These are phyloP conservation scores for Sthenelais limicola DNA, from an alignment of 2,888 invertebrate species.

Conservation along the genomic window DNA sequence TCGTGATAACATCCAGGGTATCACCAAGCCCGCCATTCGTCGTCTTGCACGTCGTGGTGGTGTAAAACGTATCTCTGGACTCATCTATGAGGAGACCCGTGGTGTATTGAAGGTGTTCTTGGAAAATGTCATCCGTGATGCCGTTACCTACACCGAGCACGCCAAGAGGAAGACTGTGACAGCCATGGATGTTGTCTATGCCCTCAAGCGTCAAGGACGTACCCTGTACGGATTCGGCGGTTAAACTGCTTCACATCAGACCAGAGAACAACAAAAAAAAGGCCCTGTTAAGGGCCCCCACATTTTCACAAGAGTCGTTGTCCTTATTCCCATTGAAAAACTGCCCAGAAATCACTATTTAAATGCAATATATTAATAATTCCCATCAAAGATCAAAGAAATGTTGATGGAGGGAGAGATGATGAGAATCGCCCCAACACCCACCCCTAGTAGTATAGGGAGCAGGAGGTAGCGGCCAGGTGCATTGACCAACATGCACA, in stretches of 20 bases:
- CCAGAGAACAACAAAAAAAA: slow-evolving; percentile 3
- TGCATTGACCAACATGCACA: no score
- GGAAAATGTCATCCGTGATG: slow-evolving; percentile 87
- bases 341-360: no score
- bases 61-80: slow-evolving; percentile 79
- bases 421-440: no score
- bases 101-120: slow-evolving; percentile 86
- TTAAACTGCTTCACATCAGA: slow-evolving; percentile 15
- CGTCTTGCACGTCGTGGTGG: slow-evolving; percentile 82
- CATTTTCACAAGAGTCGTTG: slow-evolving; percentile 10
- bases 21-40: slow-evolving; percentile 84
- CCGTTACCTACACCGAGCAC: slow-evolving; percentile 90
- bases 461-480: no score
- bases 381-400: no score
- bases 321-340: no score
- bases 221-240: slow-evolving; percentile 38
- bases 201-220: slow-evolving; percentile 37
- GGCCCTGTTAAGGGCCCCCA: slow-evolving; percentile 33
- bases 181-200: slow-evolving; percentile 71
- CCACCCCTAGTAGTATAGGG: no score
- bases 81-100: slow-evolving; percentile 86
- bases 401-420: no score
- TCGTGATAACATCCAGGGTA: slow-evolving; percentile 85
- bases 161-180: slow-evolving; percentile 91
- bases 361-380: no score